Evolutionary conservation across 2,113 vertebrate genomes (phyloP).

Genomic region (Phycodurus eques): DNA sequence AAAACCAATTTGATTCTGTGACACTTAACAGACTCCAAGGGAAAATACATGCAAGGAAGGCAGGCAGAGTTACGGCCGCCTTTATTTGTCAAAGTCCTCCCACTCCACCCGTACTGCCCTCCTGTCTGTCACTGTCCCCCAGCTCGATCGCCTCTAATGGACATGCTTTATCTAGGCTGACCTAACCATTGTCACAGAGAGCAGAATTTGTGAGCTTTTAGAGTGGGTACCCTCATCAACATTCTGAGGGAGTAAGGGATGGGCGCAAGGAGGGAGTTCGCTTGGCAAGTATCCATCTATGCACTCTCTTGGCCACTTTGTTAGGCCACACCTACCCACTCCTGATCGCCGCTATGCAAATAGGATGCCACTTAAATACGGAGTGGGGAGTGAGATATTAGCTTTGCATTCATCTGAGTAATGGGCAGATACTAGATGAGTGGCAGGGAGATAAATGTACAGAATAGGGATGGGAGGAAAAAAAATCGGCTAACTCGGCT

Average conservation of each 20-base stretch:
- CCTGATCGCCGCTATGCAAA: conserved; percentile 55
- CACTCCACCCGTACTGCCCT: conserved; percentile 38
- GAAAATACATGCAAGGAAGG: conserved; percentile 36
- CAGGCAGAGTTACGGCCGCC: conserved; percentile 61
- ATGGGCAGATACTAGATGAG: background rate
- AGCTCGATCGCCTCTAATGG: conserved; percentile 81
- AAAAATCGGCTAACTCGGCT: no score
- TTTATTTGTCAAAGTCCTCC: conserved; percentile 58
- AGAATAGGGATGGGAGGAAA: background rate
- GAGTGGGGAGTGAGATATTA: conserved; percentile 52
- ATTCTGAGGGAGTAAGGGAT: background rate
- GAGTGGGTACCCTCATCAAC: conserved; percentile 66
- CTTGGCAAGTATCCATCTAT: conserved; percentile 68
- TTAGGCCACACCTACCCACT: conserved; percentile 42
- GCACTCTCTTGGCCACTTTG: conserved; percentile 66
- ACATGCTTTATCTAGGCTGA: conserved; percentile 76
- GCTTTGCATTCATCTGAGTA: conserved; percentile 35
- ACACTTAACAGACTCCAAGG: conserved; percentile 43
- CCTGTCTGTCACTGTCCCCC: conserved; percentile 50
- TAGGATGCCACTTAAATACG: conserved; percentile 51
- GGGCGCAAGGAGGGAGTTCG: conserved; percentile 29
- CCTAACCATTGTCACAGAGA: conserved; percentile 70
- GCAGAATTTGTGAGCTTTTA: conserved; percentile 75
- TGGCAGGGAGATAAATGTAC: background rate
- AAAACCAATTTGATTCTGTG: conserved; percentile 59